These are phyloP conservation scores for Actenoides hombroni DNA, from an alignment of 2,113 vertebrate species.

Conservation along the genomic window DNA sequence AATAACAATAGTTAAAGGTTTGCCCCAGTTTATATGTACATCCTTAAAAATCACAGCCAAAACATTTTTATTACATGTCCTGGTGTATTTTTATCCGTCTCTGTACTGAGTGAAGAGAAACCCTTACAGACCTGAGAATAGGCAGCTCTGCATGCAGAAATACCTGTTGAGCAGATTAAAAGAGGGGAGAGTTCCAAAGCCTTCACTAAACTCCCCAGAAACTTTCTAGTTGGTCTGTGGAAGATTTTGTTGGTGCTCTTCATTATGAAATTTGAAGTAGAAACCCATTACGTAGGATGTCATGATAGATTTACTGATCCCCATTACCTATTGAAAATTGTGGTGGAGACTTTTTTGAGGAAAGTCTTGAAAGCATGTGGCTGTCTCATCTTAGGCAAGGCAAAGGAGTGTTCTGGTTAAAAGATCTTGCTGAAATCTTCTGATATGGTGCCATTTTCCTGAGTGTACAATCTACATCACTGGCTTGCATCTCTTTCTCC, in stretches of 20 bases:
- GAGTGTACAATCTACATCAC: background rate
- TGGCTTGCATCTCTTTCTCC: rapidly evolving
- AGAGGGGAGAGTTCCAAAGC: background rate
- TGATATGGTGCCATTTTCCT: background rate
- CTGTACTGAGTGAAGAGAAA: background rate
- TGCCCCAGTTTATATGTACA: background rate
- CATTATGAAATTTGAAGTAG: background rate
- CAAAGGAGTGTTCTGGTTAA: background rate
- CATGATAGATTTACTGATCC: background rate
- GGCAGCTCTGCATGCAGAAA: background rate
- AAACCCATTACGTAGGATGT: background rate
- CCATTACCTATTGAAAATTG: background rate
- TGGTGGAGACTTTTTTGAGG: background rate
- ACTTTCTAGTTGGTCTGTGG: background rate
- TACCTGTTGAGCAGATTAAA: background rate
- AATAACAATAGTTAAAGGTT: background rate
- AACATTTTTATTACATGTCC: background rate
- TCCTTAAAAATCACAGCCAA: background rate
- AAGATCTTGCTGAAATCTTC: background rate
- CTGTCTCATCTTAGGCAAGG: background rate
- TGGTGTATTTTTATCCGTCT: background rate
- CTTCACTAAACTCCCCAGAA: background rate
- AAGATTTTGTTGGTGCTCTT: background rate
- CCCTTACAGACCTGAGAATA: background rate
- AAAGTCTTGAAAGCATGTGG: background rate